Evolutionary conservation across 2,113 vertebrate species (phyloP).

Genomic region (Callaeas wilsoni): DNA sequence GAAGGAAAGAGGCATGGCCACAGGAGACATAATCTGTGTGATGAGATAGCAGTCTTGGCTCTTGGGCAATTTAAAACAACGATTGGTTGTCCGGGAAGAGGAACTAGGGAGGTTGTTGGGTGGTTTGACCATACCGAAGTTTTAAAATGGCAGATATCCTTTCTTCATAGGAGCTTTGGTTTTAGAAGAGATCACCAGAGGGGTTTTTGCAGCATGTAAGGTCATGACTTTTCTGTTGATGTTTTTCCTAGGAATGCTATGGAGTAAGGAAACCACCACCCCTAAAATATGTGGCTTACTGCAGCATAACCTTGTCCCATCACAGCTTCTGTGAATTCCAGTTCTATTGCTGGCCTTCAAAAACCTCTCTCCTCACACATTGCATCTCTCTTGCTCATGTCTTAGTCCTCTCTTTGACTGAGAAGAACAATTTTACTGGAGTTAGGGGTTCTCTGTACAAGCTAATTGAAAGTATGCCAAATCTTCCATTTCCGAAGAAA

Average conservation of each 20-base stretch:
- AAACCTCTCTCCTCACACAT: neutral
- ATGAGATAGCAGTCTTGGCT: neutral
- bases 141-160: conserved; percentile 5
- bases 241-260: neutral
- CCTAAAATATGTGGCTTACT: neutral
- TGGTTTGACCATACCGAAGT: neutral
- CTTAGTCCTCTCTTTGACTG: neutral
- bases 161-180: neutral
- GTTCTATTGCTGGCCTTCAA: neutral
- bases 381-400: neutral
- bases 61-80: neutral
- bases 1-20: neutral
- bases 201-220: neutral
- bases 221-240: neutral
- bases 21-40: neutral
- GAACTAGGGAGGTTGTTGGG: neutral
- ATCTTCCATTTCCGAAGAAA: neutral
- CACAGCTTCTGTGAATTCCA: neutral
- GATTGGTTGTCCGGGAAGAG: neutral
- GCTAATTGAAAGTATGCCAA: neutral
- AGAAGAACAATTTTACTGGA: neutral
- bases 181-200: neutral
- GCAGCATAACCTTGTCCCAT: neutral
- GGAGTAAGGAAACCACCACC: neutral
- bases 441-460: neutral